phyloP scores from a whole-genome alignment of 2,113 vertebrate genomes.

The Lichenostomus cassidix region DNA sequence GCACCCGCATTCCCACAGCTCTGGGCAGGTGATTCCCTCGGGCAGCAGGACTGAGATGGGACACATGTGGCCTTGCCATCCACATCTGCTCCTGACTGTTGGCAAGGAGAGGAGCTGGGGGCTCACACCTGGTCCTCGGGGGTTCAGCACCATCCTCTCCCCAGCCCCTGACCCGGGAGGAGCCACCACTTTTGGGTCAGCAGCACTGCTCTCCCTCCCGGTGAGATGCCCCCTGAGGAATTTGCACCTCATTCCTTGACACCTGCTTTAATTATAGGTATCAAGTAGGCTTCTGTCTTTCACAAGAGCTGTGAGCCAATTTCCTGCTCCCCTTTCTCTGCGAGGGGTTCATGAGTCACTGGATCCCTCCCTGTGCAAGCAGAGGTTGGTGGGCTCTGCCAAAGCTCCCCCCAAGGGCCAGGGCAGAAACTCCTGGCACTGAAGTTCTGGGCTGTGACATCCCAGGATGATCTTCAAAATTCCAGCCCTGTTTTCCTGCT shows the following conservation, averaged over 20 bases:
- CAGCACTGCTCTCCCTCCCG: not conserved
- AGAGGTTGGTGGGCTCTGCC: not conserved
- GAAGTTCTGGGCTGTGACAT: fast-evolving
- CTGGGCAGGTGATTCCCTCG: fast-evolving
- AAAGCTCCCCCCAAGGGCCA: not conserved
- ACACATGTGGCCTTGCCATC: not conserved
- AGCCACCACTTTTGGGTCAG: not conserved
- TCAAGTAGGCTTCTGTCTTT: not conserved
- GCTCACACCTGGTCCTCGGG: fast-evolving
- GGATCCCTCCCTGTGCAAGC: not conserved
- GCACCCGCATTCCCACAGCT: fast-evolving
- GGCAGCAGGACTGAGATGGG: not conserved
- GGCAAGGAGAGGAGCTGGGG: not conserved
- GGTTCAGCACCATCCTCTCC: not conserved
- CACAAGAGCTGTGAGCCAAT: conserved; percentile 16
- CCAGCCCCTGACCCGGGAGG: not conserved
- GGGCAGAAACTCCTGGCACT: not conserved
- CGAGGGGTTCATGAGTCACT: not conserved
- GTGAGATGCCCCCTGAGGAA: conserved; percentile 35
- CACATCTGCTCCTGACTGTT: fast-evolving
- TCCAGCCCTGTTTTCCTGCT: not conserved
- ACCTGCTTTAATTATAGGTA: conserved; percentile 51
- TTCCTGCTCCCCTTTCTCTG: conserved; percentile 3
- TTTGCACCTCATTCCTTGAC: conserved; percentile 37
- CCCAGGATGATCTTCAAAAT: not conserved